These are phyloP conservation scores for Megalops atlanticus DNA, from an alignment of 2,113 vertebrate genomes.

Conservation along the genomic window DNA sequence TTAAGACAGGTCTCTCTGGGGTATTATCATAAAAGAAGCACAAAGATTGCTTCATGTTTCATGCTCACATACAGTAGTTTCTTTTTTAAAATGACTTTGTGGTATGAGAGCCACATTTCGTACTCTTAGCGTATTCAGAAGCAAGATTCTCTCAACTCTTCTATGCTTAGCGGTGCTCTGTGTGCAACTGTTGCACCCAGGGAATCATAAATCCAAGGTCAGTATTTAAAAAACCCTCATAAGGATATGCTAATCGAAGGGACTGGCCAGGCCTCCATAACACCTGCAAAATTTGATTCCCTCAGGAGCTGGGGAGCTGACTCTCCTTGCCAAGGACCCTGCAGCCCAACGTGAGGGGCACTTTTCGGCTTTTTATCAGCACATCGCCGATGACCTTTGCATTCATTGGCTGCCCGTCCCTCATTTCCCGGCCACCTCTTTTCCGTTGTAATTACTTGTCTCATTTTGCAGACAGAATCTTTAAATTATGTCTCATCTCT, in stretches of 20 bases:
- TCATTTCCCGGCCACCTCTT: conserved; percentile 27
- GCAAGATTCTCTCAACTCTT: neutral
- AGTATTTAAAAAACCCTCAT: neutral
- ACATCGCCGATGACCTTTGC: conserved; percentile 56
- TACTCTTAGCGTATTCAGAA: too few relatives aligned
- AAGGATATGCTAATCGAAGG: neutral
- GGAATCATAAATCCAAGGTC: neutral
- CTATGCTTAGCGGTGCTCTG: neutral
- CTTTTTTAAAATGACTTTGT: too few relatives aligned
- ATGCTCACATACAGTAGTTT: too few relatives aligned
- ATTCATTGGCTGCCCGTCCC: conserved; percentile 36
- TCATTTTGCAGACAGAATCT: neutral
- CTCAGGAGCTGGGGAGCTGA: neutral
- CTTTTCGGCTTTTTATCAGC: conserved; percentile 18
- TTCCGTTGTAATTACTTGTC: neutral
- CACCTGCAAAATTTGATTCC: conserved; percentile 1
- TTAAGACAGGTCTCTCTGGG: too few relatives aligned
- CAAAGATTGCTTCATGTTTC: too few relatives aligned
- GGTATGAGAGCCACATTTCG: too few relatives aligned
- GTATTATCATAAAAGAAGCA: too few relatives aligned
- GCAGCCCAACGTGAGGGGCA: neutral
- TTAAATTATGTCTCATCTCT: neutral
- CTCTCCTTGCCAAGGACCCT: neutral
- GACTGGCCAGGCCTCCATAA: neutral
- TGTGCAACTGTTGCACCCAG: neutral